These are phyloP conservation scores for Laupala kohalensis DNA, from an alignment of 1,140 invertebrate genomes.

Conservation along the genomic window DNA sequence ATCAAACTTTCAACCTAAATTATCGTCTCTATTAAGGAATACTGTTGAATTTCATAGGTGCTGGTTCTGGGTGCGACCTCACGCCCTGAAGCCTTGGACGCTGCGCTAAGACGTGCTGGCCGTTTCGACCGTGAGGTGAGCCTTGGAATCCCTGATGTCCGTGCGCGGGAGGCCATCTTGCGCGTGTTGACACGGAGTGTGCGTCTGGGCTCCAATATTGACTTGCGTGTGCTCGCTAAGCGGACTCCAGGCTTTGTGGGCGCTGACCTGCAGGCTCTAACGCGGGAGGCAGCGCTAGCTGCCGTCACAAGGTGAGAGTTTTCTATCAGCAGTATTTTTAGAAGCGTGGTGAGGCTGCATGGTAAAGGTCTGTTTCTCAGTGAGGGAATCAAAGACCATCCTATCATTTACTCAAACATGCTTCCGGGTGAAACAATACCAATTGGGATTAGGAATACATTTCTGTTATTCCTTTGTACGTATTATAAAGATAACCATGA, in stretches of 20 bases:
- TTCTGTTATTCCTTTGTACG: no score
- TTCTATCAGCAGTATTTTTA: no score
- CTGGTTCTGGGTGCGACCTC: constrained; percentile 92
- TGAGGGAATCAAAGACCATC: no score
- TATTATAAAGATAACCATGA: no score
- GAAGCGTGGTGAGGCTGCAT: no score
- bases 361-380: no score
- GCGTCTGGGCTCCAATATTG: constrained; percentile 51
- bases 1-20: no score
- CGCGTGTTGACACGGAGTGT: constrained; percentile 52
- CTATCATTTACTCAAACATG: no score
- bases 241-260: constrained; percentile 94
- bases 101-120: constrained; percentile 78
- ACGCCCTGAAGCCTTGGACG: constrained; percentile 83
- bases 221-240: constrained; percentile 57
- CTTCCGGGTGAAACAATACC: no score
- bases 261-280: constrained; percentile 78
- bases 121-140: constrained; percentile 87
- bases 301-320: constrained; percentile 59
- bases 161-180: constrained; percentile 63
- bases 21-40: no score
- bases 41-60: no score
- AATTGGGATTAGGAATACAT: no score
- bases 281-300: constrained; percentile 71
- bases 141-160: constrained; percentile 81